Base-by-base conservation (phyloP, 1,140 invertebrate genomes). In the Sycobia sp. region DNA sequence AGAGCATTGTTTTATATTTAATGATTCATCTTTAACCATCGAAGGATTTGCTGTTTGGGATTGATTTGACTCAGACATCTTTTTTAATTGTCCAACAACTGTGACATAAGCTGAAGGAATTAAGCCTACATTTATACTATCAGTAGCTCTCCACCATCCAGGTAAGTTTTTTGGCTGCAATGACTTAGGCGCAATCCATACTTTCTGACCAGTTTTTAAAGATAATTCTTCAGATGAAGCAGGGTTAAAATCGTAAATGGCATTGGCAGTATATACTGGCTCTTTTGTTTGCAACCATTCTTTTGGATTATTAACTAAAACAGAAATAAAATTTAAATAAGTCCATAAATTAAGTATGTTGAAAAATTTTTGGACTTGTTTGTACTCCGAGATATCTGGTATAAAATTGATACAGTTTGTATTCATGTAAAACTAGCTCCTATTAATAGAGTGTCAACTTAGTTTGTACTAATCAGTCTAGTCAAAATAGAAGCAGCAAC, bases 151-250 rank as follows among this genome's bases (percentile, higher is more conserved):
- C 5, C 87, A 85, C 90, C 91, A 92, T n/a, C 91, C 90, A 2
- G 88, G 86, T 10, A 85, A 78, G 69, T 82, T 83, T 61, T 85
- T 85, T 65, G 91, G 89, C 76, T 96, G 94, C 11, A 93, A 79
- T 71, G 90, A 86, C 75, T 90, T 89, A 0, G 95, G 95, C 2
- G 95, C 94, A 22, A 98, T 78, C 54, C 86, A 85, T 3, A 97
- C 81, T 46, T 88, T 86, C 72, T 96, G 91, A 56, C 93, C 92
- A 34, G 86, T 84, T 66, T 82, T 82, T 67, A 97, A 85, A 58
- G 86, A 88, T 9, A 98, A 72, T 82, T 98, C 95, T 57, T 91
- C 86, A 0, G 87, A 84, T 13, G 84, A 86, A 13, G 86, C 82
- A 14, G 88, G 89, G 60, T 84, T 79, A 73, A 96, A 97, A 71